Percentiles rank a stretch among this genome's conserved stretches.
Evolutionary conservation across 2,888 invertebrate species (phyloP).

Genomic region (Ectemnius lituratus): DNA sequence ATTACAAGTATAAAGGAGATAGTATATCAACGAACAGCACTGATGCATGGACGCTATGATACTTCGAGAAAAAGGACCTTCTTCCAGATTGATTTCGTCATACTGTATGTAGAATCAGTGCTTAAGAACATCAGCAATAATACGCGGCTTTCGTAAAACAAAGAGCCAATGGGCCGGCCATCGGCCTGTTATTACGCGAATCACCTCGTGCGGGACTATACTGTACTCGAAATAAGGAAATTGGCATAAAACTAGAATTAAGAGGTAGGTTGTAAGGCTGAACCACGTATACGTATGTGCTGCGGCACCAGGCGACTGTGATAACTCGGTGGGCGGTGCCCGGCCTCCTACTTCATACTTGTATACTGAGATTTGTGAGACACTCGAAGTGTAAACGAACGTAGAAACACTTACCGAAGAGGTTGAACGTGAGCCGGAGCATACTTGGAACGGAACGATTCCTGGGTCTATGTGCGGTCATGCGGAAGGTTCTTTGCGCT

Average conservation of each 20-base stretch:
- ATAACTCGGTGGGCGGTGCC: slow-evolving; percentile 79
- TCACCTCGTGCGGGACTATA: slow-evolving; percentile 64
- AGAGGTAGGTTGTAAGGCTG: slow-evolving; percentile 77
- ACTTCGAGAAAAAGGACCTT: background rate
- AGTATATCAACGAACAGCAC: slow-evolving; percentile 5
- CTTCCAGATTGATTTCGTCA: background rate
- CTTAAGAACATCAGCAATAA: slow-evolving; percentile 56
- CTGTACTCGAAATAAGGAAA: slow-evolving; percentile 59
- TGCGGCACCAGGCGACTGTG: slow-evolving; percentile 78
- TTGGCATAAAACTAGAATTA: slow-evolving; percentile 61
- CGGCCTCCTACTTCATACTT: slow-evolving; percentile 78
- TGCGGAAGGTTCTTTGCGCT: slow-evolving; percentile 12
- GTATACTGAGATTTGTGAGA: slow-evolving; percentile 71
- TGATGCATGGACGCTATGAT: background rate
- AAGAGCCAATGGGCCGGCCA: slow-evolving; percentile 10
- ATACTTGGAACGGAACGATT: slow-evolving; percentile 42
- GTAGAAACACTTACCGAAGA: slow-evolving; percentile 60
- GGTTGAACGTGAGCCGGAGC: slow-evolving; percentile 63
- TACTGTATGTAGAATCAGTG: slow-evolving; percentile 26
- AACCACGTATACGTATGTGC: slow-evolving; percentile 79
- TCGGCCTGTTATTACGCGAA: slow-evolving; percentile 38
- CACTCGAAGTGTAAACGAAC: slow-evolving; percentile 58
- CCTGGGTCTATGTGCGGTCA: slow-evolving; percentile 21
- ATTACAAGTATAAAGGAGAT: slow-evolving; percentile 10
- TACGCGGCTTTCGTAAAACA: slow-evolving; percentile 33